Percentiles rank a stretch among this genome's conserved stretches.
These are phyloP conservation scores for Edolisoma coerulescens DNA, from an alignment of 2,113 vertebrate species.

Conservation along the genomic window DNA sequence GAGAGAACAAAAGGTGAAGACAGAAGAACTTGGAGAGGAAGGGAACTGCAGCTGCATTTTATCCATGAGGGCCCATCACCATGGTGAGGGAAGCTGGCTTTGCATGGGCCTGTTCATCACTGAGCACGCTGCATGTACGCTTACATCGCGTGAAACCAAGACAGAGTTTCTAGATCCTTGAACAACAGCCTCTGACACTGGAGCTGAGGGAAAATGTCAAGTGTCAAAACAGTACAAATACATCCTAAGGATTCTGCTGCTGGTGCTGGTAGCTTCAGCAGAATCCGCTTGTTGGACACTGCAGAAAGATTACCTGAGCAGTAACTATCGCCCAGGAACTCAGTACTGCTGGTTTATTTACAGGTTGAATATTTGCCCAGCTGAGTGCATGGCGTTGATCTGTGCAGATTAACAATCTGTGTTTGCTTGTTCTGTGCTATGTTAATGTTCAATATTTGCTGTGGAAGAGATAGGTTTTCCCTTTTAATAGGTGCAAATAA, in stretches of 20 bases:
- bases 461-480: not conserved
- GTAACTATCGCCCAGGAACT: not conserved
- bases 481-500: not conserved
- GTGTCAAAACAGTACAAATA: not conserved
- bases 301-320: not conserved
- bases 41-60: not conserved
- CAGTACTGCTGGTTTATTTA: not conserved
- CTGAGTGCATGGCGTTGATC: not conserved
- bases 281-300: not conserved
- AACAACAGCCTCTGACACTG: not conserved
- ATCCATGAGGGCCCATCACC: not conserved
- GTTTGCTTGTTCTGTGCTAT: not conserved
- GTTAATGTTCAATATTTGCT: not conserved
- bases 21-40: not conserved
- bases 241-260: not conserved
- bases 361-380: not conserved
- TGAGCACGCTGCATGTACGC: fast-evolving
- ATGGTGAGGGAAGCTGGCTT: not conserved
- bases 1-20: not conserved
- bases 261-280: not conserved
- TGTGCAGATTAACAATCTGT: not conserved
- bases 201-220: not conserved
- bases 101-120: fast-evolving
- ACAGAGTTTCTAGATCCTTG: not conserved
- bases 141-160: not conserved